A percentile compares a stretch with the other conserved stretches of the same genome.
Conservation (phyloP, 1,140 invertebrate species). For the Palaemon carinicauda region DNA sequence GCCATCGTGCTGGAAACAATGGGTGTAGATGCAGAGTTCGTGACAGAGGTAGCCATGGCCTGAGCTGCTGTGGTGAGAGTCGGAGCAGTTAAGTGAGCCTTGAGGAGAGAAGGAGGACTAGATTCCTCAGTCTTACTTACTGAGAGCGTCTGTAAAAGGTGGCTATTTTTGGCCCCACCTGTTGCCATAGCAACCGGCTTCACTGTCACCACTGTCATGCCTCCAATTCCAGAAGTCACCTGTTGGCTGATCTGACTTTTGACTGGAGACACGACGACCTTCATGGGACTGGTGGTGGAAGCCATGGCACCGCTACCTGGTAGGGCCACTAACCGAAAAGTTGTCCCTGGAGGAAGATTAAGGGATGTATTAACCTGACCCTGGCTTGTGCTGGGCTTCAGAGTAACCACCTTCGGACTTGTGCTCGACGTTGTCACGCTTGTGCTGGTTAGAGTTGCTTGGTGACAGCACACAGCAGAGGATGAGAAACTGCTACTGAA, state of each 20-base stretch:
- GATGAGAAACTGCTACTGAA: background rate
- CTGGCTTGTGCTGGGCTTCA: constrained; percentile 54
- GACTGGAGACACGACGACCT: constrained; percentile 52
- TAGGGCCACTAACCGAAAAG: constrained; percentile 59
- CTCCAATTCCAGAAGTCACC: constrained; percentile 45
- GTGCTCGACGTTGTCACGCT: constrained; percentile 24
- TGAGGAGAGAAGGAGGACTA: constrained; percentile 54
- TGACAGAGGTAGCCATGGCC: constrained; percentile 43
- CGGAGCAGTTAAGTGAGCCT: constrained; percentile 53
- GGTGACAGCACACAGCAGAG: background rate
- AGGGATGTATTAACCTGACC: constrained; percentile 50
- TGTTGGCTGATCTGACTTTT: constrained; percentile 56
- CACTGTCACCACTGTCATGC: constrained; percentile 54
- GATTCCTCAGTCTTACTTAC: constrained; percentile 55
- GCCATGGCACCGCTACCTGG: constrained; percentile 56
- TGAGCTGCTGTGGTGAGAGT: constrained; percentile 47
- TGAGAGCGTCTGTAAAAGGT: constrained; percentile 49
- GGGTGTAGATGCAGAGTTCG: constrained; percentile 18
- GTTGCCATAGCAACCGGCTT: constrained; percentile 51
- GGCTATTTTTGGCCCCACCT: constrained; percentile 51
- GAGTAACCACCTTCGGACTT: constrained; percentile 55
- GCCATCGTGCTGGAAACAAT: constrained; percentile 43
- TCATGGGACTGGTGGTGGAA: constrained; percentile 57
- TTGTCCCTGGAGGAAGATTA: constrained; percentile 54
- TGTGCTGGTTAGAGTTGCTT: background rate